phyloP scores from a whole-genome alignment of 2,113 vertebrate genomes.

The Antechinus flavipes region DNA sequence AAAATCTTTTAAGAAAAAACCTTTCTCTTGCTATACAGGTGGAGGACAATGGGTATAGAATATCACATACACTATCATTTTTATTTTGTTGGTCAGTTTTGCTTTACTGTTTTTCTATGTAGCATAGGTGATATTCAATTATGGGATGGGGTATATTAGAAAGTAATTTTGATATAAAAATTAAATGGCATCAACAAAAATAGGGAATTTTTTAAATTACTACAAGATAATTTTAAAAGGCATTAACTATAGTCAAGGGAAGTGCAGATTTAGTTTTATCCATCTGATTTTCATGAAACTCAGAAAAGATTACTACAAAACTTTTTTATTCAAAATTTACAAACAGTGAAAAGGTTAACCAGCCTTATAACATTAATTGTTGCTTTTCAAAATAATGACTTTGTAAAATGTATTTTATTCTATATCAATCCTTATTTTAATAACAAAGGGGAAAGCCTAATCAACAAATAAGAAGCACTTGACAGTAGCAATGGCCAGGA shows the following conservation, averaged over 20 bases:
- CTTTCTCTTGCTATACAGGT: neutral
- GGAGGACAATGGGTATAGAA: neutral
- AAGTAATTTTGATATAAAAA: neutral
- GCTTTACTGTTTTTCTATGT: neutral
- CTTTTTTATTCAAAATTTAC: neutral
- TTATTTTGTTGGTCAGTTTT: neutral
- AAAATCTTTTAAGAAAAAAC: neutral
- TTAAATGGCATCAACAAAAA: neutral
- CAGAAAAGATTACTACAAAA: neutral
- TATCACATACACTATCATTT: neutral
- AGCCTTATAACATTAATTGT: neutral
- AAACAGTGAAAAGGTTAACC: neutral
- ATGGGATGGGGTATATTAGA: neutral
- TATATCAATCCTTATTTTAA: slow-evolving; percentile 60
- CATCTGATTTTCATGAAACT: neutral
- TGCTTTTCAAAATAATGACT: neutral
- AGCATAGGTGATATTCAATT: neutral
- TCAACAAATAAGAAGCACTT: neutral
- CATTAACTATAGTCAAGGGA: neutral
- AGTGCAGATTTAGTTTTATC: neutral
- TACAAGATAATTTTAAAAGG: neutral
- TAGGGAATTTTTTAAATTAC: neutral
- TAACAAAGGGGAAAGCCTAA: slow-evolving; percentile 6
- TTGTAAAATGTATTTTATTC: slow-evolving; percentile 5
- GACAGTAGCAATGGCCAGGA: neutral